These are phyloP conservation scores for Numenius phaeopus DNA, from an alignment of 2,797 vertebrate species.

Conservation along the genomic window DNA sequence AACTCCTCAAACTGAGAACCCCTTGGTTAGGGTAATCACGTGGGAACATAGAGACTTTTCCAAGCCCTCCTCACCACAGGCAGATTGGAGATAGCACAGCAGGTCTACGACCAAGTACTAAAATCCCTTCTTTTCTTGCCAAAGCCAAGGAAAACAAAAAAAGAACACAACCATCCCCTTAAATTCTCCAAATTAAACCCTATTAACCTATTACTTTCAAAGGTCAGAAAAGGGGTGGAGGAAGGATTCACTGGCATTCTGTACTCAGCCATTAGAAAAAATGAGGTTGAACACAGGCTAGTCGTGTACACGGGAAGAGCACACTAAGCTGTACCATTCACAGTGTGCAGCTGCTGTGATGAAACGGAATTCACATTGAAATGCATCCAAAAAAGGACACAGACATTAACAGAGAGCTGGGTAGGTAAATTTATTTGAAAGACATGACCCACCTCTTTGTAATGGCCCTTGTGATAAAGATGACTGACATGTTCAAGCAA, in stretches of 20 bases:
- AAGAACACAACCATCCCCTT: background rate
- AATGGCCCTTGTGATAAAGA: slow-evolving; percentile 61
- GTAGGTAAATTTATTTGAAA: slow-evolving; percentile 48
- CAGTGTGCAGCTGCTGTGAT: slow-evolving; percentile 12
- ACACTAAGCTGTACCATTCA: slow-evolving; percentile 12
- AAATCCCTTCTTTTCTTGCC: slow-evolving; percentile 10
- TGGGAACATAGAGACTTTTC: background rate
- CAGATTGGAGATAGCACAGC: background rate
- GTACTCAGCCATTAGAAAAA: background rate
- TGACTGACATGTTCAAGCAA: slow-evolving; percentile 56
- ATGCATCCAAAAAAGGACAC: slow-evolving; percentile 46
- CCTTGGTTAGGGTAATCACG: background rate
- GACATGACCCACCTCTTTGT: slow-evolving; percentile 75
- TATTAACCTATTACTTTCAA: slow-evolving; percentile 22
- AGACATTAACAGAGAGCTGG: background rate
- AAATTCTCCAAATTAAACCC: slow-evolving; percentile 41
- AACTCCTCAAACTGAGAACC: background rate
- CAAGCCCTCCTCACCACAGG: background rate
- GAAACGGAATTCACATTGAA: slow-evolving; percentile 22
- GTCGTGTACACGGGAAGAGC: background rate
- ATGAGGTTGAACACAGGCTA: background rate
- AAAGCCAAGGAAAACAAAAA: background rate
- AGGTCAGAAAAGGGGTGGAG: background rate
- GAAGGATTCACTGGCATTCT: background rate
- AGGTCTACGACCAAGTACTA: background rate